Evolutionary conservation across 1,140 invertebrate genomes (phyloP).

Genomic region (Onthophagus taurus): DNA sequence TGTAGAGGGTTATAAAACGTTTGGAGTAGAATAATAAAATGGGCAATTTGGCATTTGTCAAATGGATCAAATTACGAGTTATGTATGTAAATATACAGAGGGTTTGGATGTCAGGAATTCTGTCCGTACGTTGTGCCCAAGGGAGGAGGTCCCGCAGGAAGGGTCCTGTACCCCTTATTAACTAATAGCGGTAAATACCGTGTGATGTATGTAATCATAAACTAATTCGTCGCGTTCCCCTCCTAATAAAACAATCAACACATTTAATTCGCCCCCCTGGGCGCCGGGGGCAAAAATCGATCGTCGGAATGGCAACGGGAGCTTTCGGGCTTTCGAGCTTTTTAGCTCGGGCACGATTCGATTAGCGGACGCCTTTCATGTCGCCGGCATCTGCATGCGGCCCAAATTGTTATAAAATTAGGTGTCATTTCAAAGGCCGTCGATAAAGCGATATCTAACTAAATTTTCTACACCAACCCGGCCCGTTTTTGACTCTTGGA

Average conservation of each 20-base stretch:
- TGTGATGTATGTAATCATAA: constrained; percentile 37
- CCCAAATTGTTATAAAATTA: constrained; percentile 28
- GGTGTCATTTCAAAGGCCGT: constrained; percentile 21
- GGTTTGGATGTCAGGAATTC: constrained; percentile 12
- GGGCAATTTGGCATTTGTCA: constrained; percentile 14
- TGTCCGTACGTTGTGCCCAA: constrained; percentile 12
- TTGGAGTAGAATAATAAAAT: too few species aligned
- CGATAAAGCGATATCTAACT: constrained; percentile 25
- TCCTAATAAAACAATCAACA: constrained; percentile 37
- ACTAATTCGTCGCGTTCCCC: constrained; percentile 32
- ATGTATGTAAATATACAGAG: constrained; percentile 34
- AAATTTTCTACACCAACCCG: constrained; percentile 16
- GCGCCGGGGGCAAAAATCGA: too few species aligned
- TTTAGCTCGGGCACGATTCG: constrained; percentile 22
- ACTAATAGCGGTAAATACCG: constrained; percentile 38
- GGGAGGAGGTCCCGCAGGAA: constrained; percentile 22
- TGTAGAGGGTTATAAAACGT: too few species aligned
- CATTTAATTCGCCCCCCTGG: constrained; percentile 25
- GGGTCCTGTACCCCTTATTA: constrained; percentile 31
- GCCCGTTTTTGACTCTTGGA: constrained; percentile 16
- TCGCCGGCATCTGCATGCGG: constrained; percentile 25
- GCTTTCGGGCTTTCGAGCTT: constrained; percentile 25
- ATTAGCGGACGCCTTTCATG: constrained; percentile 25
- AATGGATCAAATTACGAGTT: constrained; percentile 32
- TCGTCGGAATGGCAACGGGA: too few species aligned